Base-by-base conservation (phyloP, 2,113 vertebrate species). In the Strix aluco region DNA sequence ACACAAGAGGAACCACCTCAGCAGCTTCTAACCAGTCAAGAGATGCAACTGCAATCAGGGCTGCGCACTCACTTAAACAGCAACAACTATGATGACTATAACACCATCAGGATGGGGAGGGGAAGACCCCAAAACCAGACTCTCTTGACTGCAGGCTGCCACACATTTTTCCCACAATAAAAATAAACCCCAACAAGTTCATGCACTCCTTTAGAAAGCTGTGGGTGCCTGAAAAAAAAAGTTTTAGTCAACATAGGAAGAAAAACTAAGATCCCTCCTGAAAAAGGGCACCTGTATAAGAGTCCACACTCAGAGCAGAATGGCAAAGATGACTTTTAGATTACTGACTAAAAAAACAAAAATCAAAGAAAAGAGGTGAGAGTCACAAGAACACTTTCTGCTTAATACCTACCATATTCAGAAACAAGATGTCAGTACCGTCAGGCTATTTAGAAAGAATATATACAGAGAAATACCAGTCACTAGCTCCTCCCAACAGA, bases 381-480 rank as follows among this genome's bases (percentile, higher is more conserved):
- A 93, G 51, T 95, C 83, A 84, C 18, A 78, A 86, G 80, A 81
- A 16, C 26, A 47, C 38, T 19, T 78, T 78, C 62, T 84, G 51
- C 32, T 84, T 87, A 94, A 71, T 81, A 74, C 29, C 26, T 59
- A 63, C 38, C 80, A 78, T 34, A 75, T 21, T 61, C 71, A 94
- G 15, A 81, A 95, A 80, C 30, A 90, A 61, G 17, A 62, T 17
- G 29, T 16, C 59, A 71, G 21, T 34, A 21, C 42, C 59, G 65
- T 38, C 52, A 67, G 0, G 0, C n/a, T 80, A 90, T 67, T 81
- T 79, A 79, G 26, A 86, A 70, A 65, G 29, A 74, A 67, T 7
- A 66, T 62, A 82, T 47, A 90, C 80, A 86, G 58, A 92, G 40
- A 90, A 90, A 86, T 58, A 85, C 27, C 87, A 90, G 74, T n/a